Evolutionary conservation across 2,797 vertebrate genomes (phyloP).

Genomic region (Brachymystax lenok): DNA sequence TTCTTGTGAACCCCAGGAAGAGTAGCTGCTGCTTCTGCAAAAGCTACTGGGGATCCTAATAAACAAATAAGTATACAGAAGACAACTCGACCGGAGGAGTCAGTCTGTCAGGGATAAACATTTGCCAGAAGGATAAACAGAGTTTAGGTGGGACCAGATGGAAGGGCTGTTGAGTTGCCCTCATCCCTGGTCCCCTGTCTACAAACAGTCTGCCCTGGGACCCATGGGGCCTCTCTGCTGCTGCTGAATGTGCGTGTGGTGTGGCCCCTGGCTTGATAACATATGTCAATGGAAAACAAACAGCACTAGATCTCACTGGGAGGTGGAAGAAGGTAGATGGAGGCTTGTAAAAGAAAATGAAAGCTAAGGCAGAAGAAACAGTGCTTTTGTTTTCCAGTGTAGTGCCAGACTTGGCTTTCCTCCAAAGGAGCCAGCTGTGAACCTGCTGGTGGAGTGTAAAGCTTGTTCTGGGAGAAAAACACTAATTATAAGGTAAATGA

Average conservation of each 20-base stretch:
- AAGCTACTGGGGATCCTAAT: too few relatives aligned
- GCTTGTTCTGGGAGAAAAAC: conserved; percentile 31
- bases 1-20: too few relatives aligned
- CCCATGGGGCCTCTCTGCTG: background rate
- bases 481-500: conserved; percentile 15
- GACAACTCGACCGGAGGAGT: background rate
- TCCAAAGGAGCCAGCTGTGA: conserved; percentile 40
- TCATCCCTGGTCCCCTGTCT: background rate
- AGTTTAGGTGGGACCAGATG: background rate
- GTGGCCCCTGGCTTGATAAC: conserved; percentile 36
- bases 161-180: background rate
- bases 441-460: conserved; percentile 6
- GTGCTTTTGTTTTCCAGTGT: conserved; percentile 34
- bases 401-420: conserved; percentile 30
- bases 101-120: background rate
- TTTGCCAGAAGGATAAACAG: conserved; percentile 1
- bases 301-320: conserved; percentile 34
- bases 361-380: background rate
- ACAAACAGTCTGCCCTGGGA: background rate
- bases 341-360: conserved; percentile 18
- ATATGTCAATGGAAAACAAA: conserved; percentile 46
- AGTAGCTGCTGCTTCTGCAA: background rate
- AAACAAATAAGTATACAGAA: background rate
- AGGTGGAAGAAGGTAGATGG: conserved; percentile 22
- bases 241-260: background rate